Conservation (phyloP, 2,797 vertebrate genomes). For the Rachycentron canadum region DNA sequence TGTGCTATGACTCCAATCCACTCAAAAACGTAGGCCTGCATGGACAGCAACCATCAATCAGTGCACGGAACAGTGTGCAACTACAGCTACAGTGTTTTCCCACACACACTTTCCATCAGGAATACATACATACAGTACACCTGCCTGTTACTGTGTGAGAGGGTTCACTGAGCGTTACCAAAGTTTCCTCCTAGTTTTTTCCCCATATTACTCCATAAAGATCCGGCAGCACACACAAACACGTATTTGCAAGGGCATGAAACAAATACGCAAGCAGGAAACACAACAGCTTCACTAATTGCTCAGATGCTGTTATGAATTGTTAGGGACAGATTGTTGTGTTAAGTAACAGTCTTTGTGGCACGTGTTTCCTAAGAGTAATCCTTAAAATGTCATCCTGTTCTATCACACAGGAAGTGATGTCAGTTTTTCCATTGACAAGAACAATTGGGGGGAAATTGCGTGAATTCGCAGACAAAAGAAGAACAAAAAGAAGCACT, state of each 20-base stretch:
- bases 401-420: background rate
- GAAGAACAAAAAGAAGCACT: background rate
- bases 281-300: background rate
- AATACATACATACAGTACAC: slow-evolving; percentile 60
- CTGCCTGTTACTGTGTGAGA: slow-evolving; percentile 66
- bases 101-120: slow-evolving; percentile 52
- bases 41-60: slow-evolving; percentile 82
- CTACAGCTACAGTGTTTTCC: slow-evolving; percentile 67
- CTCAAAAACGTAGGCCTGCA: slow-evolving; percentile 78
- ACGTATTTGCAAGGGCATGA: slow-evolving; percentile 7
- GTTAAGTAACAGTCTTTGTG: background rate
- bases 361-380: background rate
- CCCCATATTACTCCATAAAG: slow-evolving; percentile 41
- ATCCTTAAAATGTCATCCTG: background rate
- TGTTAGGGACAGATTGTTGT: background rate
- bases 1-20: slow-evolving; percentile 80
- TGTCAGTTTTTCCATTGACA: background rate
- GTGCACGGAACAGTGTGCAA: slow-evolving; percentile 66
- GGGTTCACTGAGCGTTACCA: slow-evolving; percentile 37
- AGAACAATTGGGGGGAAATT: background rate
- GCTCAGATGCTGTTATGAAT: background rate
- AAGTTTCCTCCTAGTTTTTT: slow-evolving; percentile 46
- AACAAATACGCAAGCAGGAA: background rate
- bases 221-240: background rate
- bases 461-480: background rate